Base-by-base conservation (phyloP, 2,888 invertebrate species). In the Timandra comae region DNA sequence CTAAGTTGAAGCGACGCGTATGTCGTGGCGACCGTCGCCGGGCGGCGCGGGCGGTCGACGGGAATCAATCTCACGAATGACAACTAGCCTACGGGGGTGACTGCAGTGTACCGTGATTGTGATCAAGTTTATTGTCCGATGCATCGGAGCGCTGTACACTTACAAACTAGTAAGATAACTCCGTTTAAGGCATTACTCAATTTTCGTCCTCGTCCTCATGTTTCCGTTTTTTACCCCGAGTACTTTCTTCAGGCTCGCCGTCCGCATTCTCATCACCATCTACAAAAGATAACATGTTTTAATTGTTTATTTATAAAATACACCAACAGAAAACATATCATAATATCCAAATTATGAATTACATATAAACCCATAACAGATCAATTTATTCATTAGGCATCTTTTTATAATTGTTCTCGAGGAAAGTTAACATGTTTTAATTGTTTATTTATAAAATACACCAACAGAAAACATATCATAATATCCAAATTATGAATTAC, bases 221-320 rank as follows among this genome's bases (percentile, higher is more conserved):
- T 84, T 88, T 88, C 65, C 88, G 85, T 55, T 88, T 88, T 70
- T 88, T 88, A 69, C 88, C 88, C 56, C 88, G 79, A 62, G 88
- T 87, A 59, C 88, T 85, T 56, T 88, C 82, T 59, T 87, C 82
- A 16, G 77, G 79, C 43, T 61, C 70, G 23, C 68, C 77, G 49
- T 74, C 76, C 22, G 73, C 71, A 37, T 71, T 70, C 13, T 72
- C 70, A 3, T 72, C 76, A 19, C 82, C 84, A 47, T 84, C 87
- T 85, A 66, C n/a, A 41, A n/a, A n/a, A n/a, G n/a, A n/a, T n/a
- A n/a, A n/a, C n/a, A n/a, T n/a, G n/a, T n/a, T n/a, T n/a, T n/a
- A n/a, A n/a, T n/a, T n/a, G n/a, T n/a, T n/a, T n/a, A n/a, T n/a
- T n/a, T n/a, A n/a, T n/a, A n/a, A n/a, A n/a, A n/a, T n/a, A n/a